Percentiles rank a stretch among this genome's conserved stretches.
Conservation (phyloP, 2,888 invertebrate genomes). For the Seira ritae region DNA sequence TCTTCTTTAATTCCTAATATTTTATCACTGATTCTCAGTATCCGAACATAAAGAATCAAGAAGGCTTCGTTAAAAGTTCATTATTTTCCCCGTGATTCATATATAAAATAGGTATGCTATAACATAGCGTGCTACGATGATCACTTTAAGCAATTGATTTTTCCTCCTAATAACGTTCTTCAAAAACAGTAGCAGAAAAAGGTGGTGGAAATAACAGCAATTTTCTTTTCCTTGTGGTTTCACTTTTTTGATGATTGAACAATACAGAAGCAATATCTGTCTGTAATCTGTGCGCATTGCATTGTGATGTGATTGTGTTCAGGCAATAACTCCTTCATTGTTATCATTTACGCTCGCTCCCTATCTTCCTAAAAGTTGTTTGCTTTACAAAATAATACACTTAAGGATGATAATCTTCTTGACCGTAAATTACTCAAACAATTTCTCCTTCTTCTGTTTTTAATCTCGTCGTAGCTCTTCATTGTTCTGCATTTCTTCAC, state of each 20-base stretch:
- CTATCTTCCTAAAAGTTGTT: constrained; percentile 11
- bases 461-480: too few species aligned
- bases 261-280: constrained; percentile 26
- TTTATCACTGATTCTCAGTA: too few species aligned
- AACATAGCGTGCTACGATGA: too few species aligned
- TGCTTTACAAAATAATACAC: constrained; percentile 41
- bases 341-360: not conserved
- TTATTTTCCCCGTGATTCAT: too few species aligned
- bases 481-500: constrained; percentile 45
- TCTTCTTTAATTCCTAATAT: too few species aligned
- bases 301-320: not conserved
- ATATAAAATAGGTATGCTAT: too few species aligned
- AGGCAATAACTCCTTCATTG: not conserved
- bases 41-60: too few species aligned
- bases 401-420: constrained; percentile 23
- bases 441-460: not conserved
- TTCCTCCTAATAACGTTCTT: too few species aligned
- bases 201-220: constrained; percentile 4
- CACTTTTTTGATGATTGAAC: constrained; percentile 40
- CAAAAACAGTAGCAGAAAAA: too few species aligned
- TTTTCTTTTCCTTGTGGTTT: constrained; percentile 55
- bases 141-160: too few species aligned
- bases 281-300: not conserved
- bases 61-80: too few species aligned
- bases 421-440: constrained; percentile 42